phyloP scores from a whole-genome alignment of 2,888 invertebrate genomes.

The Andrena praecox region DNA sequence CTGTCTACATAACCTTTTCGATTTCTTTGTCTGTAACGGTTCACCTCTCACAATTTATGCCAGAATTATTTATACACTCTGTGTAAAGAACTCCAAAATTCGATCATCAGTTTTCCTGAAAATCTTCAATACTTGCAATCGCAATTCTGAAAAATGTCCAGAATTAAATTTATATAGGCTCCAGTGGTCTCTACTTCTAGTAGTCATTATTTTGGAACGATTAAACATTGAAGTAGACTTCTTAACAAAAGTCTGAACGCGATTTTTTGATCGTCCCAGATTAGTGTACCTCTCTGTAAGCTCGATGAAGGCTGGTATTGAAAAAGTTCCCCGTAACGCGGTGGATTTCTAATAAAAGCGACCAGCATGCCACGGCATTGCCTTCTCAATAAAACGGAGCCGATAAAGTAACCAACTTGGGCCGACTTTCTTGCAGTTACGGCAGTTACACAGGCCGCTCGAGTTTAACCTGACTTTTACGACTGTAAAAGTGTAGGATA shows the following conservation, averaged over 20 bases:
- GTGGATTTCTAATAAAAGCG: slow-evolving; percentile 75
- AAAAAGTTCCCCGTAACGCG: slow-evolving; percentile 72
- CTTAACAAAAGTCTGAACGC: slow-evolving; percentile 19
- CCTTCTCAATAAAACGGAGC: slow-evolving; percentile 71
- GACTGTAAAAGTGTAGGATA: slow-evolving; percentile 41
- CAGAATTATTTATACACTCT: too few relatives aligned
- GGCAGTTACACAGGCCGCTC: slow-evolving; percentile 53
- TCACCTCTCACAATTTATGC: too few relatives aligned
- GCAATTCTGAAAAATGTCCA: too few relatives aligned
- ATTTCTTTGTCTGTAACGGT: too few relatives aligned
- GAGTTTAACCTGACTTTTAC: slow-evolving; percentile 51
- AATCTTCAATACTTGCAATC: too few relatives aligned
- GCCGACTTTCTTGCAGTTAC: slow-evolving; percentile 53
- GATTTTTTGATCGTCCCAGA: slow-evolving; percentile 19
- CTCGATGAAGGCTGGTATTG: slow-evolving; percentile 61
- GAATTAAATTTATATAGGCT: too few relatives aligned
- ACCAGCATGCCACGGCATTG: slow-evolving; percentile 31
- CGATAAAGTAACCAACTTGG: slow-evolving; percentile 57
- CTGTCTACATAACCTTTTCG: too few relatives aligned
- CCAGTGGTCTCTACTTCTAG: not conserved
- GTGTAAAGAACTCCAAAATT: too few relatives aligned
- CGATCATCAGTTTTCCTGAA: too few relatives aligned
- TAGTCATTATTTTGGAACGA: not conserved
- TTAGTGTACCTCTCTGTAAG: not conserved
- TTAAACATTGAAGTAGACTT: not conserved